Conservation (phyloP, 92 coral and sea anemone genomes). For the Porites evermanni region DNA sequence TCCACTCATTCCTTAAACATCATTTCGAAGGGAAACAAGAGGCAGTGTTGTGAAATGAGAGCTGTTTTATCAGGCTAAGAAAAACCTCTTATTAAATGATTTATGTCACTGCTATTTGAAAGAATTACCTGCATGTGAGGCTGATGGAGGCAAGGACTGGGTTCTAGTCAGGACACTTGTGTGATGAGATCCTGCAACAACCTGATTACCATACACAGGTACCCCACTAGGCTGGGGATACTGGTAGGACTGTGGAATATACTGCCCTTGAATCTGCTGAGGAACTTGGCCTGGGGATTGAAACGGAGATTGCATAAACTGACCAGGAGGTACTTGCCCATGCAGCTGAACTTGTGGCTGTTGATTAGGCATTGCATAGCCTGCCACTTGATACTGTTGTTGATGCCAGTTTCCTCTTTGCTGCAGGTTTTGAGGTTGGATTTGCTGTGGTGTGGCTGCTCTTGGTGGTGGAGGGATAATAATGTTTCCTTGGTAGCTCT, state of each 20-base stretch:
- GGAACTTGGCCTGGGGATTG: constrained; percentile 44
- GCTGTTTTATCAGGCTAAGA: too few species aligned
- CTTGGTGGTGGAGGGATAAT: constrained; percentile 44
- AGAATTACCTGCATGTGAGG: constrained; percentile 14
- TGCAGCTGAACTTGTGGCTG: constrained; percentile 61
- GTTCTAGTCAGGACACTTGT: not conserved
- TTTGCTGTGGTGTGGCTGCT: constrained; percentile 42
- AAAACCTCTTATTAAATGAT: too few species aligned
- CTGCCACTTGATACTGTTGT: constrained; percentile 62
- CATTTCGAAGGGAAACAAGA: too few species aligned
- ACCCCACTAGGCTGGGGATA: constrained; percentile 47
- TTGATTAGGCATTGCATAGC: constrained; percentile 29
- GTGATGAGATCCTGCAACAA: constrained; percentile 32
- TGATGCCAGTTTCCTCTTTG: constrained; percentile 61
- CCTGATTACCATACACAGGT: constrained; percentile 41
- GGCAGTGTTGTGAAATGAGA: too few species aligned
- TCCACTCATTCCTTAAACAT: too few species aligned
- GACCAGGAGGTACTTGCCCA: constrained; percentile 30
- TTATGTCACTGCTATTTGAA: not conserved
- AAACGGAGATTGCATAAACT: constrained; percentile 38
- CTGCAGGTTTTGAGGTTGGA: constrained; percentile 54
- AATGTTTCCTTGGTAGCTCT: constrained; percentile 29
- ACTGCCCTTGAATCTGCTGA: constrained; percentile 68
- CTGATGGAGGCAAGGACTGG: constrained; percentile 20
- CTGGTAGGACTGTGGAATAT: constrained; percentile 57